These are phyloP conservation scores for Pseudochirops corinnae DNA, from an alignment of 2,797 vertebrate species.

Conservation along the genomic window DNA sequence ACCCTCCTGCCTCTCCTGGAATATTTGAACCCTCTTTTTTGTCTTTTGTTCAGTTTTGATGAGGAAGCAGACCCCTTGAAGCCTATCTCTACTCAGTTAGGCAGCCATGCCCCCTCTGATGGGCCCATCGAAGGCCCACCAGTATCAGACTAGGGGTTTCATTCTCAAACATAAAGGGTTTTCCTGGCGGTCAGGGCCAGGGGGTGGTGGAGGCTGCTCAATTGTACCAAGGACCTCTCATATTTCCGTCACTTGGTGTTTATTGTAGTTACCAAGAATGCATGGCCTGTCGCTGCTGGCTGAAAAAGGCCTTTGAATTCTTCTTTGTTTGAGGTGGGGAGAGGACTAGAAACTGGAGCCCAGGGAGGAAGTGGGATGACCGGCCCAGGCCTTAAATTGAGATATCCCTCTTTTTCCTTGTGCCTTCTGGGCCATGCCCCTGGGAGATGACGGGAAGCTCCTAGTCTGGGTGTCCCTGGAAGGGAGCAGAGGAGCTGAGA, in stretches of 20 bases:
- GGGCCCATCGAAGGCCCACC: neutral
- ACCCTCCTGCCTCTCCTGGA: fast-evolving
- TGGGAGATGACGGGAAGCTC: neutral
- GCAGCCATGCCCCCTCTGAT: neutral
- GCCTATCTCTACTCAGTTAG: neutral
- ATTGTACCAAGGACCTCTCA: neutral
- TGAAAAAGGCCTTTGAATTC: neutral
- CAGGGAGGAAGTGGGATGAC: neutral
- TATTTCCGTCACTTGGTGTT: neutral
- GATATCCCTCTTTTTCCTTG: neutral
- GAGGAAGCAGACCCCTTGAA: neutral
- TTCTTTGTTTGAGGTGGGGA: neutral
- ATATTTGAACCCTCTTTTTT: neutral
- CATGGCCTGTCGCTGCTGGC: neutral
- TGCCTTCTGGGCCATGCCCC: neutral
- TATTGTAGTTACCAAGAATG: neutral
- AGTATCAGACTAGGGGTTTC: neutral
- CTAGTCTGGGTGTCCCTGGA: neutral
- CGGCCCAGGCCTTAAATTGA: neutral
- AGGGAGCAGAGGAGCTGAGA: neutral
- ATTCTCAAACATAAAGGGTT: neutral
- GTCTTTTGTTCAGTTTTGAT: neutral
- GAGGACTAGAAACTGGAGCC: neutral
- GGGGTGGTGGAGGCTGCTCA: neutral
- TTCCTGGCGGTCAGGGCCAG: neutral